phyloP scores from a whole-genome alignment of 2,888 invertebrate genomes.

The Leucozona laternaria region DNA sequence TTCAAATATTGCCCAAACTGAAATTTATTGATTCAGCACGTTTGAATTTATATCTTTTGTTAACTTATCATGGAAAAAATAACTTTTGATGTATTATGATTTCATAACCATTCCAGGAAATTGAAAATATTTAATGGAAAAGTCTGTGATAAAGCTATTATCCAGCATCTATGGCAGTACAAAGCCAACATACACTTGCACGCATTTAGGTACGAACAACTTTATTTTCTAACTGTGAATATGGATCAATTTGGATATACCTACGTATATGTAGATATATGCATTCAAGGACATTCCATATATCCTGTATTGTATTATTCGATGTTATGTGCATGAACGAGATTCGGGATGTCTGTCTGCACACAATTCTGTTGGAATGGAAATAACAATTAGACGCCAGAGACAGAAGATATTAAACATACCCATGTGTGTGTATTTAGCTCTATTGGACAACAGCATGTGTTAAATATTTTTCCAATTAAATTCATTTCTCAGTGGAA shows the following conservation, averaged over 20 bases:
- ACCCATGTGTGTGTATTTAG: neutral
- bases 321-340: slow-evolving; percentile 5
- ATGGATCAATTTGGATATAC: neutral
- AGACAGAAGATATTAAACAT: neutral
- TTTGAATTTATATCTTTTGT: no score
- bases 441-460: neutral
- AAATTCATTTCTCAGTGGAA: neutral
- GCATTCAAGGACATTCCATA: neutral
- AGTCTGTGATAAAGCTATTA: no score
- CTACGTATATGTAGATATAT: neutral
- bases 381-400: neutral
- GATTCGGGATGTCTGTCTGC: slow-evolving; percentile 3
- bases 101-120: no score
- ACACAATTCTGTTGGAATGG: neutral
- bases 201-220: neutral
- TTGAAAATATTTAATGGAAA: no score
- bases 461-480: slow-evolving; percentile 18
- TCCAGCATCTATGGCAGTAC: no score
- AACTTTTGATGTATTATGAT: no score
- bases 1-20: no score
- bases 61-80: no score
- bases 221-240: neutral
- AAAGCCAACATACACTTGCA: neutral
- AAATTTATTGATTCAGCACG: no score
- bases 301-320: neutral